phyloP scores from a whole-genome alignment of 2,113 vertebrate species.

The Mormyrus lacerda region DNA sequence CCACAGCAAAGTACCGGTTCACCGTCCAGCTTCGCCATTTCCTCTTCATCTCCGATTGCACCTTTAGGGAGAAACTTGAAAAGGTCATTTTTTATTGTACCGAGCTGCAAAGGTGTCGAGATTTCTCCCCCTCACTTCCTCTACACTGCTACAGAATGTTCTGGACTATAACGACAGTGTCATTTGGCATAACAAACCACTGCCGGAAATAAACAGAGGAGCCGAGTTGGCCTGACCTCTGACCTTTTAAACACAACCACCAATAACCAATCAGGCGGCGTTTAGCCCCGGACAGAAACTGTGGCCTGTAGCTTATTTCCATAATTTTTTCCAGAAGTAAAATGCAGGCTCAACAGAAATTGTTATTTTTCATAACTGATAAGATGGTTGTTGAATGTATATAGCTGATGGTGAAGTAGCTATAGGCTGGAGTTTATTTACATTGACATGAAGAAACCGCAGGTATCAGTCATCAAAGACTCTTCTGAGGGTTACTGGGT shows the following conservation, averaged over 20 bases:
- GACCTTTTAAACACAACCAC: not conserved
- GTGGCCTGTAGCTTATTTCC: not conserved
- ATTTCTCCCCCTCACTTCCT: not conserved
- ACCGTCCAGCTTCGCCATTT: slow-evolving; percentile 98
- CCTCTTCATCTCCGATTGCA: slow-evolving; percentile 94
- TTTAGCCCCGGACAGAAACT: not conserved
- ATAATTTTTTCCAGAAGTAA: not conserved
- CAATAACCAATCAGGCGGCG: not conserved
- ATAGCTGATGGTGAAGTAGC: not conserved
- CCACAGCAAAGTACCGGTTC: slow-evolving; percentile 87
- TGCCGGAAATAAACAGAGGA: not conserved
- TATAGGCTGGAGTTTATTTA: not conserved
- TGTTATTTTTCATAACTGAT: not conserved
- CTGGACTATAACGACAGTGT: not conserved
- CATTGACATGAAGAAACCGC: not conserved
- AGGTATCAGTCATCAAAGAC: not conserved
- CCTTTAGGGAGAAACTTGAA: slow-evolving; percentile 68
- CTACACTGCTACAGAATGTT: not conserved
- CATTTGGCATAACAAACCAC: too few relatives aligned
- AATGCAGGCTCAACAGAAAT: not conserved
- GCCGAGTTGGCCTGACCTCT: not conserved
- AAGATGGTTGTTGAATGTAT: not conserved
- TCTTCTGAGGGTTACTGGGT: not conserved
- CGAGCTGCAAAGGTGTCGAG: slow-evolving; percentile 41
- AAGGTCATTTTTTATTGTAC: slow-evolving; percentile 55